Evolutionary conservation across 2,888 invertebrate species (phyloP).

Genomic region (Diplazon laetatorius): DNA sequence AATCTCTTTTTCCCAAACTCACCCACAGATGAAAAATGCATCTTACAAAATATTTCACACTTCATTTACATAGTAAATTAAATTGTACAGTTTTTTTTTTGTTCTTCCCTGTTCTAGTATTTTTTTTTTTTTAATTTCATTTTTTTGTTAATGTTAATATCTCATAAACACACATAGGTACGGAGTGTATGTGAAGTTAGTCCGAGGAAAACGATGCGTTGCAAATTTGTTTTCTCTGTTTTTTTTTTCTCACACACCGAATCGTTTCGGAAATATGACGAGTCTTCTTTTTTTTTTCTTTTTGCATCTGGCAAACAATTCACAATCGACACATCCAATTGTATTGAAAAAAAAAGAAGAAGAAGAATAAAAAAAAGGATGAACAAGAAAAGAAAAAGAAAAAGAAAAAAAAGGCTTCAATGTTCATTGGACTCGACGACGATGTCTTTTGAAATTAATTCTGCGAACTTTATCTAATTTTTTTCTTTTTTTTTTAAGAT

Average conservation of each 20-base stretch:
- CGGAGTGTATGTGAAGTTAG: constrained; percentile 40
- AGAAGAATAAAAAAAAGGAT: not conserved
- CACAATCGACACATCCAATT: constrained; percentile 27
- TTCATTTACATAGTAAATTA: constrained; percentile 43
- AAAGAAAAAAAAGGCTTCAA: constrained; percentile 7
- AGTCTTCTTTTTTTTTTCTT: constrained; percentile 8
- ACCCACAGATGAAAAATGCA: constrained; percentile 48
- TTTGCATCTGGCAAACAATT: too few species aligned
- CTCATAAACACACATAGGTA: constrained; percentile 25
- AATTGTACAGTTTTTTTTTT: constrained; percentile 23
- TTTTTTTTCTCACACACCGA: constrained; percentile 3
- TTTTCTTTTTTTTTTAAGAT: too few species aligned
- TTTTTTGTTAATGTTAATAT: constrained; percentile 1
- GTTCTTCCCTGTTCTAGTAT: not conserved
- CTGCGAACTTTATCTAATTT: not conserved
- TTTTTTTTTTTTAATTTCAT: not conserved
- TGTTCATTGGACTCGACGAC: constrained; percentile 13
- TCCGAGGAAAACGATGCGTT: constrained; percentile 4
- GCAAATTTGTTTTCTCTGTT: constrained; percentile 16
- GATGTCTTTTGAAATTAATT: constrained; percentile 1
- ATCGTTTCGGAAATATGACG: not conserved
- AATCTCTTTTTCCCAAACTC: constrained; percentile 10
- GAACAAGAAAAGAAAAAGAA: constrained; percentile 9
- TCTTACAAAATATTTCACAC: constrained; percentile 63
- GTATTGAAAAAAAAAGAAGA: constrained; percentile 14